Base-by-base conservation (phyloP, 2,797 vertebrate species). In the Adrianichthys oophorus region DNA sequence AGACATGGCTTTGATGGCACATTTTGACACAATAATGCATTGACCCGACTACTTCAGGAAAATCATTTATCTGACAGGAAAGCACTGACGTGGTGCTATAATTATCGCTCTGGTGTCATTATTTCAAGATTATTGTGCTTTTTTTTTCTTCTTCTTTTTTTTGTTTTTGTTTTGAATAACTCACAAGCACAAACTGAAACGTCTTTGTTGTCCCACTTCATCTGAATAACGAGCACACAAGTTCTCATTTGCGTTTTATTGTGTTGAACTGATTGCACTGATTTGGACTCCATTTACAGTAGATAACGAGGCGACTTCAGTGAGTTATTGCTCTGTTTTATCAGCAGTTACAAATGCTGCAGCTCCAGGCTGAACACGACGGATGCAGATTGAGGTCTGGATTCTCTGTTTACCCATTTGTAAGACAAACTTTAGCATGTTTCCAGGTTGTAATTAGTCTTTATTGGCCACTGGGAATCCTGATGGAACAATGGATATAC, bases 241-340 rank as follows among this genome's bases (percentile, higher is more conserved):
- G 66, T 69, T 66, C 67, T 68, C 55, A 17, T 65, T 48, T 59
- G 46, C 23, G 55, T 75, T 62, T 69, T 12, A 10, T 70, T 40
- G 12, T 41, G 70, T 64, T 19, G 37, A 57, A 56, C 56, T 72
- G 75, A 84, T 74, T 75, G 62, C 41, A 13, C 59, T 75, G 62
- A 79, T 76, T 72, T 73, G 29, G 48, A 68, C 70, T 62, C 77
- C 65, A 68, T 73, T 85, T 72, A 74, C 56, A 68, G 59, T 47
- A 66, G 73, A 80, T 74, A 60, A 76, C 74, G 74, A 71, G 52
- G 52, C 48, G 64, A 62, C 59, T 75, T 59, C 60, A 61, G 48
- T 57, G 42, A 62, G 52, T 60, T 66, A 80, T 73, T 68, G 71
- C 59, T 29, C 18, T 14, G 46, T 46, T 72, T 74, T 82, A 65